A percentile compares a stretch with the other conserved stretches of the same genome.
These are phyloP conservation scores for Orthosia cruda DNA, from an alignment of 2,888 invertebrate genomes.

Conservation along the genomic window DNA sequence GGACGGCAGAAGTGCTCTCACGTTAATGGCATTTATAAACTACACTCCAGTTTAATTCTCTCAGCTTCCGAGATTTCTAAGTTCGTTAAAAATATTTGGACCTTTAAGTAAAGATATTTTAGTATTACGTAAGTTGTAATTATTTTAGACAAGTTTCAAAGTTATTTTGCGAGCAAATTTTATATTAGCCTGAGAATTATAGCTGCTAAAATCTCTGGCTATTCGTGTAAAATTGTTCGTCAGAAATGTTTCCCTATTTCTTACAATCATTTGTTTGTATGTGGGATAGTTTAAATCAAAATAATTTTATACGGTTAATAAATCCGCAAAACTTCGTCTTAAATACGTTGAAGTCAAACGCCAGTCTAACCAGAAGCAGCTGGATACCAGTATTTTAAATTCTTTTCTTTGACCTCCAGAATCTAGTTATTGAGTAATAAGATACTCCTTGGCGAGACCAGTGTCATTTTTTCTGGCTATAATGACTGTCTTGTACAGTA, in stretches of 20 bases:
- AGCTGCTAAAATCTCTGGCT: conserved; percentile 8
- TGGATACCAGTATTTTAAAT: no score
- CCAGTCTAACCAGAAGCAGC: no score
- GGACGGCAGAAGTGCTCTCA: conserved; percentile 34
- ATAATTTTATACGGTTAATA: no score
- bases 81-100: conserved; percentile 55
- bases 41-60: conserved; percentile 46
- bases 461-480: no score
- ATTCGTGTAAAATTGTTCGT: conserved; percentile 12
- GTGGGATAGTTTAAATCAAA: background rate
- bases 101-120: conserved; percentile 34
- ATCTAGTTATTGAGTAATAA: no score
- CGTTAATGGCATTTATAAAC: conserved; percentile 60
- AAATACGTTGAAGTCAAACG: no score
- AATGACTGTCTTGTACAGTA: no score
- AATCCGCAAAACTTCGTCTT: no score
- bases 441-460: no score
- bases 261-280: background rate
- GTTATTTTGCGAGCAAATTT: conserved; percentile 31
- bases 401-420: no score
- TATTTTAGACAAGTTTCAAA: conserved; percentile 35
- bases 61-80: conserved; percentile 49
- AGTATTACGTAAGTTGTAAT: conserved; percentile 45
- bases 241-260: background rate
- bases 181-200: conserved; percentile 42